Conservation (phyloP, 2,797 vertebrate species). For the Nannoperca obscura region DNA sequence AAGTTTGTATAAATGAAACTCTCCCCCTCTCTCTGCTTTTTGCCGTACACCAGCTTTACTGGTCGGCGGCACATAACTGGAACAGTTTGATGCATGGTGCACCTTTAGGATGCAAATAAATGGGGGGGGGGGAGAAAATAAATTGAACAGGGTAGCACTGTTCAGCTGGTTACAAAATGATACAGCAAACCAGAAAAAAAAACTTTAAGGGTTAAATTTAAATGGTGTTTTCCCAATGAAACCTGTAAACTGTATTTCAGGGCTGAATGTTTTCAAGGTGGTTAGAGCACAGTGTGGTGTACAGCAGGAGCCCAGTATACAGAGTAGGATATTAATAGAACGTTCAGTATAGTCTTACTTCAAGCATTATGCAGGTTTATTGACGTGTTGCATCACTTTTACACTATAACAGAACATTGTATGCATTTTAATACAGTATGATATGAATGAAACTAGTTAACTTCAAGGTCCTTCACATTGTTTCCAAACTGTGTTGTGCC, state of each 20-base stretch:
- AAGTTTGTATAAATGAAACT: conserved; percentile 6
- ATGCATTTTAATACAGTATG: neutral
- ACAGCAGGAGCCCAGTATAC: neutral
- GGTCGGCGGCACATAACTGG: conserved; percentile 27
- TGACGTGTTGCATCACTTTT: neutral
- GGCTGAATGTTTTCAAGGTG: neutral
- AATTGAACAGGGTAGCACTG: neutral
- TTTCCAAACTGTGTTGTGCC: neutral
- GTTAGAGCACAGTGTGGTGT: neutral
- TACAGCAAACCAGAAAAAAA: conserved; percentile 32
- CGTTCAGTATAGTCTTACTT: neutral
- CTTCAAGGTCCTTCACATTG: neutral
- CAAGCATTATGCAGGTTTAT: too few relatives aligned
- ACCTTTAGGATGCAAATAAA: conserved; percentile 22
- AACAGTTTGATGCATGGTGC: conserved; percentile 32
- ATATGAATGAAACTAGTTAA: neutral
- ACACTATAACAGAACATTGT: neutral
- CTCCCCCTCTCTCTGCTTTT: neutral
- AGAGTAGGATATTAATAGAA: neutral
- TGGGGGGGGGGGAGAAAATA: neutral
- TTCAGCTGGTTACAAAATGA: conserved; percentile 45
- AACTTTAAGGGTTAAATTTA: conserved; percentile 37
- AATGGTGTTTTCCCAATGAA: conserved; percentile 30
- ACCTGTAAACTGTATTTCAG: conserved; percentile 10
- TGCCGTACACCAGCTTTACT: conserved; percentile 18